Base-by-base conservation (phyloP, 1,140 invertebrate genomes). In the Drosophila neocordata region DNA sequence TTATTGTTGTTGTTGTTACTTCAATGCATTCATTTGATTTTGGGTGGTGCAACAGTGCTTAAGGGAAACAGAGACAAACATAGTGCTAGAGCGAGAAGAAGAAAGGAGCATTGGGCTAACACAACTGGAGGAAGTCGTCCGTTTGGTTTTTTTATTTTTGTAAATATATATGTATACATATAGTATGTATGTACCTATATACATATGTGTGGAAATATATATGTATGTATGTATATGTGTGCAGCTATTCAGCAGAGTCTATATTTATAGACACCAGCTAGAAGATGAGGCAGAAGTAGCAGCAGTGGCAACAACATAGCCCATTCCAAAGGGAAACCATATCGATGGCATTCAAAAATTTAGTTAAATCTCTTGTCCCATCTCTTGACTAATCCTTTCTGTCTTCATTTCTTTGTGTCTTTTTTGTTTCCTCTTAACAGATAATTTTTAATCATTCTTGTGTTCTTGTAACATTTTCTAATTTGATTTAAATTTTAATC, bases 1-100 rank as follows among this genome's bases (percentile, higher is more conserved):
- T 55, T 55, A 24, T 55, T 27, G 24, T 31, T 55, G 52, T 55
- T 27, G 53, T 55, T 34, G 53, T 34, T 55, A 55, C 53, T 55
- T 55, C 53, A 55, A 55, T 55, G 53, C 53, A 55, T 55, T 55
- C 22, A 55, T 55, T 55, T 55, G 24, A 34, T 55, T 55, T 55
- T 55, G 53, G 53, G 53, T 55, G 53, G 52, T 55, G 22, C 41
- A 48, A 48, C 41, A 48, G 41, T 18, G 41, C 15, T 48, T 48
- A 48, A 48, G 41, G 41, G 41, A 48, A 11, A 48, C 41, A 48
- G 18, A 48, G 41, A 48, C 11, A 48, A 48, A 20, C 15, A 48
- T 48, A 48, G 41, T 11, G 7, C 7, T 11, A 15, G 15, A 44
- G 13, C 12, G 4, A 44, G 38, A 18, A 15, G 9, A 5, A 8